phyloP scores from a whole-genome alignment of 2,113 vertebrate species.

The Benthochromis sp. region DNA sequence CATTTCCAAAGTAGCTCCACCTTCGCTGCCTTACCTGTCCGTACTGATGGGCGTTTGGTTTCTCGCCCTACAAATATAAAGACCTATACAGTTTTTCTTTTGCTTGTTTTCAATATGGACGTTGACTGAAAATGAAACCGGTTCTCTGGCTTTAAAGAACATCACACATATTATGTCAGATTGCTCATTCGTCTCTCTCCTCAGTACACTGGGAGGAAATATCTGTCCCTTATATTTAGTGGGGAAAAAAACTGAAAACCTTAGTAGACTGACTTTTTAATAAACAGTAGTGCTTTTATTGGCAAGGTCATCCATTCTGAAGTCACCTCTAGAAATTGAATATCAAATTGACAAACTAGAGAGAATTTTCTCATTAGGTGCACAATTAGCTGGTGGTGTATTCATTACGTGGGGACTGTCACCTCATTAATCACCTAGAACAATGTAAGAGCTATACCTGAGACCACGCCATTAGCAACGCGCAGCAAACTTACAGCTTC shows the following conservation, averaged over 20 bases:
- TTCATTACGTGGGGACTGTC: conserved; percentile 56
- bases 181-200: neutral
- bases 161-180: neutral
- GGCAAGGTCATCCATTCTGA: conserved; percentile 47
- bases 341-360: conserved; percentile 58
- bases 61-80: neutral
- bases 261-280: neutral
- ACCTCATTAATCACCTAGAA: conserved; percentile 63
- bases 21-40: fast-evolving
- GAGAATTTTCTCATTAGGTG: conserved; percentile 66
- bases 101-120: neutral
- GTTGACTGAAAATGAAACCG: fast-evolving
- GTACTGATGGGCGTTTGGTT: fast-evolving
- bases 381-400: conserved; percentile 60
- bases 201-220: neutral
- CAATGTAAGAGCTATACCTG: conserved; percentile 43
- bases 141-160: neutral
- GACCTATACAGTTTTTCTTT: neutral
- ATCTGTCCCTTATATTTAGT: neutral
- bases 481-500: neutral
- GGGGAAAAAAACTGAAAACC: neutral
- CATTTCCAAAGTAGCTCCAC: neutral
- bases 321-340: conserved; percentile 56
- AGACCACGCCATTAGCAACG: neutral
- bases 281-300: conserved; percentile 24